phyloP scores from a whole-genome alignment of 1,140 invertebrate genomes.

The Camponotus pennsylvanicus region DNA sequence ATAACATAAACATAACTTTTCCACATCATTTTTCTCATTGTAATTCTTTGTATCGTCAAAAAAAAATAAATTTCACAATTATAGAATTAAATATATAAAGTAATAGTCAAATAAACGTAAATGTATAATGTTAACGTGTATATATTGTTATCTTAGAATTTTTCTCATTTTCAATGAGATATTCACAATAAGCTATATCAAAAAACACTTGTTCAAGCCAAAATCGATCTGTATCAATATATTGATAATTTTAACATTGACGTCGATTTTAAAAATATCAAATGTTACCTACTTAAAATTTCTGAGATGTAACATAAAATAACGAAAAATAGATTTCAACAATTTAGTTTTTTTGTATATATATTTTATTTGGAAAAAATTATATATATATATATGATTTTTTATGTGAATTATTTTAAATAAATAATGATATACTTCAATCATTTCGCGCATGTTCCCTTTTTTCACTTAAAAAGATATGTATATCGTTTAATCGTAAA shows the following conservation, averaged over 20 bases:
- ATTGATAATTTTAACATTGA: slow-evolving; percentile 7
- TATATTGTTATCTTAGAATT: background rate
- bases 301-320: background rate
- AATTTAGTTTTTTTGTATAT: too few species aligned
- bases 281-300: background rate
- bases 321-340: background rate
- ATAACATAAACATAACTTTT: background rate
- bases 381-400: too few species aligned
- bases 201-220: slow-evolving; percentile 37
- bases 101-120: background rate
- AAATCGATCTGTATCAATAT: slow-evolving; percentile 57
- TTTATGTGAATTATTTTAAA: too few species aligned
- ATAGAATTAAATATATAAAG: background rate
- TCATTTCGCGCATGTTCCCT: too few species aligned
- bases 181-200: slow-evolving; percentile 9
- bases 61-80: background rate
- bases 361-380: too few species aligned
- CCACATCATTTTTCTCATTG: background rate
- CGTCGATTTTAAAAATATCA: background rate
- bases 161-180: slow-evolving; percentile 3
- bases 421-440: too few species aligned
- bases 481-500: too few species aligned
- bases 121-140: background rate
- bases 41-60: background rate
- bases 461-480: too few species aligned